A percentile compares a stretch with the other conserved stretches of the same genome.
These are phyloP conservation scores for Chionomys nivalis DNA, from an alignment of 2,113 vertebrate species.

Conservation along the genomic window DNA sequence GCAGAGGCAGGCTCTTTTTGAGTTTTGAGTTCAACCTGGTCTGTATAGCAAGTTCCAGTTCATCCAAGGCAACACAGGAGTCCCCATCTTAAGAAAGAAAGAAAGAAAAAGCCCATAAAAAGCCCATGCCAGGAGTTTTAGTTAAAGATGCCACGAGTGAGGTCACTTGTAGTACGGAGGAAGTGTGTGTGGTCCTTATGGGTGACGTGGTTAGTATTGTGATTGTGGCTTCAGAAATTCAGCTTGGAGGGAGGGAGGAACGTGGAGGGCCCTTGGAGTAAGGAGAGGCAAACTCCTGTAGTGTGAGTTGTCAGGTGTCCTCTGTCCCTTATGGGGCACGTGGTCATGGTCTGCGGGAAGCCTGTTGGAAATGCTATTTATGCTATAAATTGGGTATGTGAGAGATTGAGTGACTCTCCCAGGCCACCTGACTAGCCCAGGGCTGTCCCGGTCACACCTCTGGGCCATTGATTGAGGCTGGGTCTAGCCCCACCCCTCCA, in stretches of 20 bases:
- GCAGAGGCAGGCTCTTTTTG: neutral
- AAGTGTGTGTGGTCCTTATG: neutral
- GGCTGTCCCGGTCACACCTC: no score
- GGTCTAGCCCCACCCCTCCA: no score
- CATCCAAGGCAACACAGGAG: neutral
- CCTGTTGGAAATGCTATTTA: no score
- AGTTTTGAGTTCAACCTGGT: neutral
- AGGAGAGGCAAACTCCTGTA: no score
- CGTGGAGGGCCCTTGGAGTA: no score
- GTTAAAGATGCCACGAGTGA: neutral
- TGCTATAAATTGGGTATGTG: no score
- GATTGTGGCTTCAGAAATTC: neutral
- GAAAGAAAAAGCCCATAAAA: neutral
- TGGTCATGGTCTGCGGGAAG: no score
- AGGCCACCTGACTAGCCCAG: no score
- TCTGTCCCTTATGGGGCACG: no score
- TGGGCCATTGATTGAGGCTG: no score
- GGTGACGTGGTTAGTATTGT: neutral
- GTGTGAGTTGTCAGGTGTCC: no score
- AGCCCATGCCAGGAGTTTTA: neutral
- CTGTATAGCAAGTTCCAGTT: neutral
- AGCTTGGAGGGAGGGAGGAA: neutral
- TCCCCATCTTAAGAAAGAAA: neutral
- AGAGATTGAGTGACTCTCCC: no score
- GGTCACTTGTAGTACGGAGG: neutral